Percentiles rank a stretch among this genome's conserved stretches.
phyloP scores from a whole-genome alignment of 2,888 invertebrate species.

The Mythimna albipuncta region DNA sequence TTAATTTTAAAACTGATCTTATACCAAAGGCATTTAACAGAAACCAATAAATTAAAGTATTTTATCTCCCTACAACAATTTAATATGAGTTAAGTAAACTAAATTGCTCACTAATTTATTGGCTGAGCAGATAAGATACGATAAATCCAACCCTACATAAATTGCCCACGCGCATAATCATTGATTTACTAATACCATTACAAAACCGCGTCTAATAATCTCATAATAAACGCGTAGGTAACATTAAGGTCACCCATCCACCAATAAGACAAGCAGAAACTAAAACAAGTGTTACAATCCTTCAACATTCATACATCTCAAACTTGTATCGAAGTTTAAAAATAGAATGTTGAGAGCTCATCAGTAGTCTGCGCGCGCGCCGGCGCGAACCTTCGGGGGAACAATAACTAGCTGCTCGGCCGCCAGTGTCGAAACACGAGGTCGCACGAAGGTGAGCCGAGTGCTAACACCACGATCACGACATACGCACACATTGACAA shows the following conservation, averaged over 20 bases:
- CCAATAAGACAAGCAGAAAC: slow-evolving; percentile 52
- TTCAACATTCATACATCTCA: slow-evolving; percentile 61
- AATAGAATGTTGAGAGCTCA: slow-evolving; percentile 83
- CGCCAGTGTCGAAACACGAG: slow-evolving; percentile 87
- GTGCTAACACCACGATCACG: slow-evolving; percentile 85
- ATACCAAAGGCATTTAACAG: not conserved
- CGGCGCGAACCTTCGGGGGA: slow-evolving; percentile 84
- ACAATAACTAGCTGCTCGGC: slow-evolving; percentile 85
- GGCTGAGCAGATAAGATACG: slow-evolving; percentile 18
- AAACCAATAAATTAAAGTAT: slow-evolving; percentile 25
- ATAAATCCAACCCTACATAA: slow-evolving; percentile 36
- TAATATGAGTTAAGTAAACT: slow-evolving; percentile 21
- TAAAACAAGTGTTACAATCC: slow-evolving; percentile 50
- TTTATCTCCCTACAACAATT: slow-evolving; percentile 27
- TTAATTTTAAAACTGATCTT: not conserved
- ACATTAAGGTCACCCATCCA: slow-evolving; percentile 37
- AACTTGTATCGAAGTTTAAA: slow-evolving; percentile 75
- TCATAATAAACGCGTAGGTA: slow-evolving; percentile 23
- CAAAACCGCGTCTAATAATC: slow-evolving; percentile 26
- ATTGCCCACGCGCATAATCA: slow-evolving; percentile 38
- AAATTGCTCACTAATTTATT: slow-evolving; percentile 43
- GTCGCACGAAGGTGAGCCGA: slow-evolving; percentile 89
- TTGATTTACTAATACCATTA: slow-evolving; percentile 30
- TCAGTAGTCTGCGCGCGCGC: slow-evolving; percentile 88
- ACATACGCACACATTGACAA: slow-evolving; percentile 70